Conservation (phyloP, 2,888 invertebrate genomes). For the Torymus aiolomorphi region DNA sequence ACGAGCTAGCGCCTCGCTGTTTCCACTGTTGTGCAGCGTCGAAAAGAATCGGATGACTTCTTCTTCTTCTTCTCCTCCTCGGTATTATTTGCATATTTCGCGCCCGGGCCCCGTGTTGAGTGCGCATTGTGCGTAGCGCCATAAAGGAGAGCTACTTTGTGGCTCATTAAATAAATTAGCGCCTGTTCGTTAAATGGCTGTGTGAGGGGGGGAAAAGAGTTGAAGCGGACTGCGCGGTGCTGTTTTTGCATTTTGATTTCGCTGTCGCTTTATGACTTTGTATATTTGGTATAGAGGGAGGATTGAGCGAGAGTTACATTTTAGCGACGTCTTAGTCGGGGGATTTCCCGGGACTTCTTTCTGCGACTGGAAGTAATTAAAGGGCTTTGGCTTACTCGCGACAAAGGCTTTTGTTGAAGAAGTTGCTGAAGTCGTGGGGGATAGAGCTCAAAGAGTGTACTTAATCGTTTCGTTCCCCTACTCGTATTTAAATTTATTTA, state of each 20-base stretch:
- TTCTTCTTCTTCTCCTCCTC: background rate
- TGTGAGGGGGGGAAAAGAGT: background rate
- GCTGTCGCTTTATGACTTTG: background rate
- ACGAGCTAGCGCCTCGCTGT: background rate
- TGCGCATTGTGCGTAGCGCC: too few relatives aligned
- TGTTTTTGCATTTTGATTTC: conserved; percentile 22
- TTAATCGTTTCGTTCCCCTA: too few relatives aligned
- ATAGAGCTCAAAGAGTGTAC: too few relatives aligned
- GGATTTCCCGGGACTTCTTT: background rate
- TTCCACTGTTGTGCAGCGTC: too few relatives aligned
- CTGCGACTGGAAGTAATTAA: too few relatives aligned
- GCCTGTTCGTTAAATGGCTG: conserved; percentile 13
- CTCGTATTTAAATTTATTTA: too few relatives aligned
- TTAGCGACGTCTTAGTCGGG: too few relatives aligned
- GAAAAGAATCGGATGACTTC: conserved; percentile 26
- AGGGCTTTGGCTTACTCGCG: too few relatives aligned
- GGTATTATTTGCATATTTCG: conserved; percentile 38
- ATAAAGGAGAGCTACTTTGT: conserved; percentile 11
- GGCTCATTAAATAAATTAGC: conserved; percentile 51
- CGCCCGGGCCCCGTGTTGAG: background rate
- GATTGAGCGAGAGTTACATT: too few relatives aligned
- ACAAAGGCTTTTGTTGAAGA: too few relatives aligned
- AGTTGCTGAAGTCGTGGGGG: too few relatives aligned
- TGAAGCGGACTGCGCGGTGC: background rate
- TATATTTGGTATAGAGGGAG: too few relatives aligned